Evolutionary conservation across 2,113 vertebrate species (phyloP).

Genomic region (Collichthys lucidus): DNA sequence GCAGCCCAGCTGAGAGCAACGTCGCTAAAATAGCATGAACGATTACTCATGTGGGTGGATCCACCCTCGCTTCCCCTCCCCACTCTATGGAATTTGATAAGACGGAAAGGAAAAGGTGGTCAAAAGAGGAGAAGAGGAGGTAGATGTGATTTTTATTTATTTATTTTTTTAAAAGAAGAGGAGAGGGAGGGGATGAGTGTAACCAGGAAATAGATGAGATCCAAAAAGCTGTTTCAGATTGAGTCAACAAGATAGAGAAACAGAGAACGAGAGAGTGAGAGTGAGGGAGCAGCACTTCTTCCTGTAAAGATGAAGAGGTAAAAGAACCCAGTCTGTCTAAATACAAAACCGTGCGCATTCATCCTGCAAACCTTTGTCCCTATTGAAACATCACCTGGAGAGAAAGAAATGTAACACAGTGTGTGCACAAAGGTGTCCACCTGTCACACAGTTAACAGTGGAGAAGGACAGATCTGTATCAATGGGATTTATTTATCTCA

Average conservation of each 20-base stretch:
- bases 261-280: constrained; percentile 19
- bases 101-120: constrained; percentile 68
- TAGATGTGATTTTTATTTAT: constrained; percentile 38
- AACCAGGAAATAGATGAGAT: constrained; percentile 72
- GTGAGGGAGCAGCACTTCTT: constrained; percentile 49
- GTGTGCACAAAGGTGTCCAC: not conserved
- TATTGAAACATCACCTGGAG: not conserved
- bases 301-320: constrained; percentile 33
- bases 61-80: constrained; percentile 69
- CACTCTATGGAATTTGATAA: constrained; percentile 76
- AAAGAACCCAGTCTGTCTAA: not conserved
- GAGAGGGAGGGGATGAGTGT: constrained; percentile 27
- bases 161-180: not conserved
- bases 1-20: constrained; percentile 59
- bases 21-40: constrained; percentile 74
- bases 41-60: constrained; percentile 77
- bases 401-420: not conserved
- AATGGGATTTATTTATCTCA: not conserved
- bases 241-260: constrained; percentile 68
- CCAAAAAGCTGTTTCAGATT: constrained; percentile 71
- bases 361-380: constrained; percentile 12
- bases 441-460: not conserved
- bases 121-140: constrained; percentile 43
- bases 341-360: constrained; percentile 1
- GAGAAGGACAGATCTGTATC: not conserved